Base-by-base conservation (phyloP, 1,140 invertebrate species). In the Bombus confusus region DNA sequence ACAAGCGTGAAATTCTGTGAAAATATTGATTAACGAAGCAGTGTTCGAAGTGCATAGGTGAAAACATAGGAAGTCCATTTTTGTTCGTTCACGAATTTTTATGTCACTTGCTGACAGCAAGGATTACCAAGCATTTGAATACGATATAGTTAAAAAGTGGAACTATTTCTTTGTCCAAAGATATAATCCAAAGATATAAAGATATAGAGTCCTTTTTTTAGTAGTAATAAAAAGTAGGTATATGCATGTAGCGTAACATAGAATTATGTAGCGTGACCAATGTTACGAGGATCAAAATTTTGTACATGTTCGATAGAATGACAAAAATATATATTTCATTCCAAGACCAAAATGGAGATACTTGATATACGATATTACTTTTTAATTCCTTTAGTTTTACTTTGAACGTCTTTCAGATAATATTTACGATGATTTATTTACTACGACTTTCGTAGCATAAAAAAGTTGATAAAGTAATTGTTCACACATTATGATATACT, bases 401-500 rank as follows among this genome's bases (percentile, higher is more conserved):
- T 62, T 62, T n/a, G 28, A n/a, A n/a, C 59, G 1, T n/a, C 1
- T 28, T 4, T n/a, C 5, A 4, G 5, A 18, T 34, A 3, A 68
- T 28, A 12, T 69, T 22, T 25, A 28, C 22, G 18, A 28, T 25
- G 28, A 43, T 31, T 10, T 18, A 18, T 74, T 74, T 34, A 22
- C 6, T 43, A 28, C 1, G 43, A 31, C 25, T 74, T 43, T 47
- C 18, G 4, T 12, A 10, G 13, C 13, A 22, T n/a, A 31, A 31
- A 25, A 28, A 39, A 12, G 0, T 73, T 73, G 15, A n/a, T 31
- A 68, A 3, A 25, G 5, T 22, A 37, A 13, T n/a, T 34, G 47
- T 80, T 85, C 75, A 69, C 77, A 85, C 74, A 79, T 86, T 69
- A 74, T 75, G 69, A 83, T 52, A 2, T 22, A 22, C 18, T 71